Evolutionary conservation across 2,113 vertebrate species (phyloP).

Genomic region (Platichthys flesus): DNA sequence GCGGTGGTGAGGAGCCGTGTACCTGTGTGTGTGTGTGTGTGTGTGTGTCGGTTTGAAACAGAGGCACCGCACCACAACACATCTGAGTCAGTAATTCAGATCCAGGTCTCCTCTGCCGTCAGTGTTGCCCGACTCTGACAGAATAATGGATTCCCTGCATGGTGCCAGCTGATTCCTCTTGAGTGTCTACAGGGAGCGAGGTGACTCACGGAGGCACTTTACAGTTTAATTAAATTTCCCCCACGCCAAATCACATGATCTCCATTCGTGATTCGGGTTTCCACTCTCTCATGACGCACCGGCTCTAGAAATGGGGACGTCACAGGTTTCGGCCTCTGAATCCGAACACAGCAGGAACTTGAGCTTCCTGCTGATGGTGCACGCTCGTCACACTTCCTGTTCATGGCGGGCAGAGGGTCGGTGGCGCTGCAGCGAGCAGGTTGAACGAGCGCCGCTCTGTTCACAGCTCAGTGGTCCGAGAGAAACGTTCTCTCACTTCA

Average conservation of each 20-base stretch:
- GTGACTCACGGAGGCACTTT: conserved; percentile 43
- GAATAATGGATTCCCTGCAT: conserved; percentile 39
- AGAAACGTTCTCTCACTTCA: conserved; percentile 38
- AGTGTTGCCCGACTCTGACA: not conserved
- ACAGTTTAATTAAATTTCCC: conserved; percentile 44
- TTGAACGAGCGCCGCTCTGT: conserved; percentile 20
- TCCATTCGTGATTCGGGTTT: conserved; percentile 34
- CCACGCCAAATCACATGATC: conserved; percentile 39
- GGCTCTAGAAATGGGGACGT: not conserved
- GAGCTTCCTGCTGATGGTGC: not conserved
- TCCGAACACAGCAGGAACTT: not conserved
- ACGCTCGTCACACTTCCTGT: not conserved
- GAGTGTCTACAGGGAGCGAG: conserved; percentile 11
- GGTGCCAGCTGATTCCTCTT: conserved; percentile 42
- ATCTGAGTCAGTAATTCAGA: not conserved
- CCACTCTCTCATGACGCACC: not conserved
- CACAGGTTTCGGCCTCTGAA: not conserved
- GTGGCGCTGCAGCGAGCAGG: not conserved
- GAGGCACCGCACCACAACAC: not conserved
- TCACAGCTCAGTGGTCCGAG: conserved; percentile 27
- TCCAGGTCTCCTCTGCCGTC: no score
- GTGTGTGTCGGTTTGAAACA: conserved; percentile 10
- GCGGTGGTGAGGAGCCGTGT: not conserved
- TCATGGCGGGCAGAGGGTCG: not conserved
- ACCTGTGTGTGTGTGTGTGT: not conserved